Base-by-base conservation (phyloP, 2,888 invertebrate genomes). In the Dermolepida albohirtum region DNA sequence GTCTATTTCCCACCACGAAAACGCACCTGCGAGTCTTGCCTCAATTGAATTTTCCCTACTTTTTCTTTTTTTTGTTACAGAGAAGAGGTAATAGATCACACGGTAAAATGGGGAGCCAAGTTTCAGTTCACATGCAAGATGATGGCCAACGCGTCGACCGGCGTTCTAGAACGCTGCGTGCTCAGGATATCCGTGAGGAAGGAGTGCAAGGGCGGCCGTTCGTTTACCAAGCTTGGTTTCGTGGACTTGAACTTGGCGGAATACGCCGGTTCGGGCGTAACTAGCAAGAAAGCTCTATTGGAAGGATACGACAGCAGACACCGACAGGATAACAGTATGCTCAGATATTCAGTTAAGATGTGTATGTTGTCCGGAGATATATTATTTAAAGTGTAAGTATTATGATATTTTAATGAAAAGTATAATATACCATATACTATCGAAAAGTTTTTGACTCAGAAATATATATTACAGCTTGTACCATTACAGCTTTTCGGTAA, bases 241-340 rank as follows among this genome's bases (percentile, higher is more conserved):
- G 97, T 95, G 77, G 97, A 98, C 86, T 88, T 98, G 79, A 98
- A 99, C 87, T 89, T 98, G 81, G 95, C 98, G 68, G 97, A 98
- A 86, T 94, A 94, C 85, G 98, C 98, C 66, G 98, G 97, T 72
- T 92, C 96, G 44, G 98, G 97, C 44, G 88, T 92, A 78, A 91
- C 92, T 68, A 89, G 91, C 76, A 89, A 95, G 73, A 91, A 95
- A 77, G 97, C 94, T 83, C 89, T 98, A 72, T 88, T 98, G 71
- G 97, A 98, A 85, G 98, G 97, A 14, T 98, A 98, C 85, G 96
- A 97, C 85, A 89, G 92, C 72, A 89, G 94, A 73, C 93, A 94
- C 80, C 88, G 98, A 64, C 95, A 96, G 84, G 98, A 98, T 85
- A 98, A 98, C 87, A 97, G 97, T 74, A 96, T 95, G 89, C 89